Evolutionary conservation across 2,888 invertebrate species (phyloP), one percentile per base, ranked within the genome.

Genomic region (Podotricha telesiphe): DNA sequence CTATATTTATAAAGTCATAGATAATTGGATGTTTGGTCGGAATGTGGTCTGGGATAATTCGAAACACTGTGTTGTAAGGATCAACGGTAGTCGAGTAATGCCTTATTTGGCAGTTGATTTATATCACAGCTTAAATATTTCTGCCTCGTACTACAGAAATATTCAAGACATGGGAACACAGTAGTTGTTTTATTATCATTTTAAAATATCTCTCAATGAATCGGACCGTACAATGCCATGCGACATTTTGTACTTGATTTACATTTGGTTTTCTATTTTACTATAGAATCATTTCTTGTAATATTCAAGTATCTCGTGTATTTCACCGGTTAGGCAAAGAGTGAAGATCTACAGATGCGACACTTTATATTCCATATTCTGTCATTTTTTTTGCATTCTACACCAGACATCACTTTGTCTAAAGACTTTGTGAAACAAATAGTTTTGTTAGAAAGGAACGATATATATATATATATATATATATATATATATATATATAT

Each of bases 71-170:
- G 59, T 67, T 65, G 37, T 65, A 72, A 68, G 70, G 72, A 69
- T 70, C 72, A 72, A 72, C 72, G 28, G 72, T 72, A 69, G 72
- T 61, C 34, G 61, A 61, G 67, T 63, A 68, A 65, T 63, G 69
- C 72, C 72, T 56, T 72, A 69, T 72, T 72, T 72, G 72, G 72
- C 50, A 45, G 56, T 72, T 69, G 69, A 69, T 72, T 72, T 72
- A 69, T 72, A 69, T 67, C 61, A 17, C 17, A 50, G 58, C 56
- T 67, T 58, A 67, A 69, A 71, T 67, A 67, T 71, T 71, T 69
- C 47, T 66, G 58, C 47, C 42, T 67, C 56, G 67, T 53, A 45
- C 56, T 67, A 62, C 42, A 58, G 50, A 47, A 22, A 62, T 65
- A 53, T 42, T 40, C 55, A 13, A 67, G 47, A 37, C 53, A 67